These are phyloP conservation scores for Fragum whitleyi DNA, from an alignment of 2,888 invertebrate species.

Conservation along the genomic window DNA sequence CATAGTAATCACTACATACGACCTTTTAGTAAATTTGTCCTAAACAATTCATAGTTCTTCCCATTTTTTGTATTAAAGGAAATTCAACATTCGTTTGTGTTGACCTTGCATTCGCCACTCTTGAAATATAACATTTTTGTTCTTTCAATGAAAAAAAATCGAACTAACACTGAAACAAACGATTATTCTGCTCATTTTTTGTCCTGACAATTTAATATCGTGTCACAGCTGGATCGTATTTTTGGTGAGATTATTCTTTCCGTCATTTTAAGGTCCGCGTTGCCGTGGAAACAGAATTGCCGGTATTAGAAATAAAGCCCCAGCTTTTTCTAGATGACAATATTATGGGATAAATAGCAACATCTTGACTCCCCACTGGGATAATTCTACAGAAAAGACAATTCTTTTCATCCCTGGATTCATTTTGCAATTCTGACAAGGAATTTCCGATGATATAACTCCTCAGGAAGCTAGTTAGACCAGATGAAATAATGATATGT, in stretches of 20 bases:
- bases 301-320: neutral
- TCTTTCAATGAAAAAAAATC: too few relatives aligned
- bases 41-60: too few relatives aligned
- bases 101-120: too few relatives aligned
- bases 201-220: neutral
- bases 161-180: too few relatives aligned
- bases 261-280: neutral
- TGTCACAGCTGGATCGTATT: neutral
- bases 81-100: too few relatives aligned
- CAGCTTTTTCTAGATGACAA: neutral
- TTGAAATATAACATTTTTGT: too few relatives aligned
- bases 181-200: neutral
- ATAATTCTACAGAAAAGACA: neutral
- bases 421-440: neutral
- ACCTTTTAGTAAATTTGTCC: too few relatives aligned
- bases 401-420: neutral
- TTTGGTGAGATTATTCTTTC: neutral
- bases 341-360: neutral
- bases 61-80: too few relatives aligned
- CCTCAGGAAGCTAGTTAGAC: too few relatives aligned
- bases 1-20: too few relatives aligned
- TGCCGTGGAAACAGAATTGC: neutral
- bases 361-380: neutral
- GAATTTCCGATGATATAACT: neutral
- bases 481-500: neutral